Conservation (phyloP, 2,888 invertebrate genomes). For the Ormyrus thymus region DNA sequence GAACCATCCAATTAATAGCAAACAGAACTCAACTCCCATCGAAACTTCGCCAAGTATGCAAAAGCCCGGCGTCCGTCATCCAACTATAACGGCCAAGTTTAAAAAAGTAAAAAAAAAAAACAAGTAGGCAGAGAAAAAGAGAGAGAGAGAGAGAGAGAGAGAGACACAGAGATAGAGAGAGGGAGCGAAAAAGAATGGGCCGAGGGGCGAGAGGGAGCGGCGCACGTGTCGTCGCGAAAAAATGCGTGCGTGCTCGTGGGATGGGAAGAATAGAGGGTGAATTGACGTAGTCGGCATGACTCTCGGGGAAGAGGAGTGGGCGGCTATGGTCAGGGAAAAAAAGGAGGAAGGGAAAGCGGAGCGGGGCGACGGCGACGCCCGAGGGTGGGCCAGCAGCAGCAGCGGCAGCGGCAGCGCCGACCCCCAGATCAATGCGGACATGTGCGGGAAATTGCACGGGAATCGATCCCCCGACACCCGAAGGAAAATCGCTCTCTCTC, state of each 20-base stretch:
- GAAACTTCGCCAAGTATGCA: too few relatives aligned
- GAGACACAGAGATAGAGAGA: slow-evolving; percentile 33
- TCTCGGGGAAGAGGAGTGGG: slow-evolving; percentile 57
- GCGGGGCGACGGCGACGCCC: slow-evolving; percentile 8
- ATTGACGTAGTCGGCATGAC: slow-evolving; percentile 64
- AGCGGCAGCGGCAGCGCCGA: slow-evolving; percentile 68
- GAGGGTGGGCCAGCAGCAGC: slow-evolving; percentile 45
- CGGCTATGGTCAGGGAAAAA: slow-evolving; percentile 62
- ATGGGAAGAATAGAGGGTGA: slow-evolving; percentile 63
- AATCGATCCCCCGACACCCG: slow-evolving; percentile 66
- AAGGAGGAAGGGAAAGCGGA: slow-evolving; percentile 44
- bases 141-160: slow-evolving; percentile 19
- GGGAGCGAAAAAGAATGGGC: not conserved
- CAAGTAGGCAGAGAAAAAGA: not conserved
- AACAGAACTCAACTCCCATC: too few relatives aligned
- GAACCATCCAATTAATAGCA: too few relatives aligned
- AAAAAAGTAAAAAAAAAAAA: not conserved
- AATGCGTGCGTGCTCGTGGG: slow-evolving; percentile 35
- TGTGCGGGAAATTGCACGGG: slow-evolving; percentile 74
- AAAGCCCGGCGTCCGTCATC: too few relatives aligned
- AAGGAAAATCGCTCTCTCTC: slow-evolving; percentile 20
- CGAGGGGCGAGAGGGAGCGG: slow-evolving; percentile 52
- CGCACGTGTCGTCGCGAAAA: not conserved
- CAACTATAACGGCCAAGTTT: too few relatives aligned
- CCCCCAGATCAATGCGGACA: slow-evolving; percentile 73